phyloP scores from a whole-genome alignment of 2,113 vertebrate genomes.

The Otis tarda region DNA sequence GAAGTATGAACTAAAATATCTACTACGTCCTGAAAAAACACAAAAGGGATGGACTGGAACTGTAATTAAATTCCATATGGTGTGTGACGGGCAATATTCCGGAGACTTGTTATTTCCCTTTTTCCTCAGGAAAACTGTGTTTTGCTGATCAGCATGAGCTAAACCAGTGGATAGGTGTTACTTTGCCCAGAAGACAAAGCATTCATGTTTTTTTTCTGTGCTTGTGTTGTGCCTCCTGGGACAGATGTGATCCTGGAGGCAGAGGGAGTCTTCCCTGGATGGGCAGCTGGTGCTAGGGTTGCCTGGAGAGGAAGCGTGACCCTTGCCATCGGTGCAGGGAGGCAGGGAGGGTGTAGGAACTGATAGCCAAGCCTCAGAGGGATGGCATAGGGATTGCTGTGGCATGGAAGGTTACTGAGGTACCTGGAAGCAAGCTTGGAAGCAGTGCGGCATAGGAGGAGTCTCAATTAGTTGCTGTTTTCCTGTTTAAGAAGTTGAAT shows the following conservation, averaged over 20 bases:
- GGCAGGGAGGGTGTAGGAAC: fast-evolving
- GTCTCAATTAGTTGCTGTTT: neutral
- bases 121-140: neutral
- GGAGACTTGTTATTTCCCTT: neutral
- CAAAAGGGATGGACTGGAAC: neutral
- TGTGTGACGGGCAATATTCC: neutral
- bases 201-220: neutral
- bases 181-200: neutral
- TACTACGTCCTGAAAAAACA: neutral
- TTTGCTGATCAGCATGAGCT: neutral
- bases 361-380: neutral
- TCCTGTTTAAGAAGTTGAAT: neutral
- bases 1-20: neutral
- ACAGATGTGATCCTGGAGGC: neutral
- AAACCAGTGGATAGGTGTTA: neutral
- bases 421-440: neutral
- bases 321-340: fast-evolving
- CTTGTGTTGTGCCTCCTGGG: neutral
- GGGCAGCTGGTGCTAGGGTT: neutral
- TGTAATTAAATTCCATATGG: neutral
- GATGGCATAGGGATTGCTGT: neutral
- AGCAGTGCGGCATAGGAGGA: neutral
- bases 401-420: fast-evolving
- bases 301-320: fast-evolving
- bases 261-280: neutral